Conservation (phyloP, 1,140 invertebrate genomes). For the Xylocopa sonorina region DNA sequence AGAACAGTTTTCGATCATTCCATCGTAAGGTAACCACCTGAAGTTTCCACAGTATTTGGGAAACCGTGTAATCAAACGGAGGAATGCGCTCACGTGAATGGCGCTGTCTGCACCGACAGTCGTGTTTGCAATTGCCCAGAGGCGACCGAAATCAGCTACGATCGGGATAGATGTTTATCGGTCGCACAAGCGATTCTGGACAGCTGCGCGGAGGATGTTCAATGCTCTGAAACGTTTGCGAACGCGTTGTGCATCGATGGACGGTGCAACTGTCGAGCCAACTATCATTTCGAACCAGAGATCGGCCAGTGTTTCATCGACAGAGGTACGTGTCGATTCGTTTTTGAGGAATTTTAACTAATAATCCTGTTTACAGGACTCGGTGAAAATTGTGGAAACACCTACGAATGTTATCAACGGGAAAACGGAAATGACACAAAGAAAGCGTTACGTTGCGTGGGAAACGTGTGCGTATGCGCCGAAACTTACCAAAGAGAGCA, state of each 20-base stretch:
- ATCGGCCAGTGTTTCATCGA: slow-evolving; percentile 17
- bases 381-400: slow-evolving; percentile 22
- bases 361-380: not conserved
- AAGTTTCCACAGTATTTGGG: slow-evolving; percentile 22
- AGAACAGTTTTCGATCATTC: too few relatives aligned
- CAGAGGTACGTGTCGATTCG: slow-evolving; percentile 2
- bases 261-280: slow-evolving; percentile 13
- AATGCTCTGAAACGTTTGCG: slow-evolving; percentile 21
- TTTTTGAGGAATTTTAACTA: not conserved
- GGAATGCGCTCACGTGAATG: slow-evolving; percentile 43
- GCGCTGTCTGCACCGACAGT: slow-evolving; percentile 10
- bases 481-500: not conserved
- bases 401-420: slow-evolving; percentile 56
- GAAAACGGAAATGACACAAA: slow-evolving; percentile 1
- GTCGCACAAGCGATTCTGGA: slow-evolving; percentile 10
- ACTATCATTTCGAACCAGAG: slow-evolving; percentile 43
- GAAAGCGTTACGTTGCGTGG: slow-evolving; percentile 23
- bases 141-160: not conserved
- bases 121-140: slow-evolving; percentile 25
- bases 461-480: slow-evolving; percentile 38
- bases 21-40: too few relatives aligned
- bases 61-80: slow-evolving; percentile 15
- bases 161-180: slow-evolving; percentile 24
- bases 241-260: slow-evolving; percentile 24
- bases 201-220: slow-evolving; percentile 34